Conservation (phyloP, 2,113 vertebrate genomes). For the Tetrao urogallus region DNA sequence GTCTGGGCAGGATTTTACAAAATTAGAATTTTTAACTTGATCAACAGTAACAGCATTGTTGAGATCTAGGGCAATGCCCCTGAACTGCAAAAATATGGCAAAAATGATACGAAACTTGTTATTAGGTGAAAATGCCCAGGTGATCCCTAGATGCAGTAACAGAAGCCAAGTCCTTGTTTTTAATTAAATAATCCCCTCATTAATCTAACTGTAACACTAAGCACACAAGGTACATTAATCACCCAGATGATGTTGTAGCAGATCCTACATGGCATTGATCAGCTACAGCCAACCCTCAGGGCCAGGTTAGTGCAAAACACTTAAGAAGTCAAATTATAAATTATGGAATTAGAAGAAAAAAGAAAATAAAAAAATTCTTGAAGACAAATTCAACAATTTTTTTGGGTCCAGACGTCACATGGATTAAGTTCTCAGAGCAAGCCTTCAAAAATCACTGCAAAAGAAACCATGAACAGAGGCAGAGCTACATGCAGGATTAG, state of each 20-base stretch:
- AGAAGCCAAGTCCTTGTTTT: neutral
- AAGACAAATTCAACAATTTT: neutral
- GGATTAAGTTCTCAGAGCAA: neutral
- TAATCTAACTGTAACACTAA: neutral
- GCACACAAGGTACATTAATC: neutral
- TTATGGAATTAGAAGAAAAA: neutral
- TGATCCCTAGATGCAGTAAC: neutral
- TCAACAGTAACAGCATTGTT: neutral
- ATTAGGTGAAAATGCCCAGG: neutral
- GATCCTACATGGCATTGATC: neutral
- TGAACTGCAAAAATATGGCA: neutral
- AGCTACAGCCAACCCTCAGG: neutral
- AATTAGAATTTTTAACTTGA: neutral
- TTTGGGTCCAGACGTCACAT: neutral
- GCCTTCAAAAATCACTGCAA: neutral
- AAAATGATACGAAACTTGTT: neutral
- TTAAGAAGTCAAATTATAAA: neutral
- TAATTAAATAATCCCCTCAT: neutral
- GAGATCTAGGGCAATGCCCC: neutral
- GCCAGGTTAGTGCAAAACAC: neutral
- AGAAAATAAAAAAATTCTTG: neutral
- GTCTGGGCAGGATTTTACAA: neutral
- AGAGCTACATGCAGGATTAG: neutral
- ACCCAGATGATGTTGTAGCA: neutral
- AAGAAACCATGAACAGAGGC: neutral